phyloP scores from a whole-genome alignment of 53 echinoderm and acorn worm species.

The Hippasteria phrygiana region DNA sequence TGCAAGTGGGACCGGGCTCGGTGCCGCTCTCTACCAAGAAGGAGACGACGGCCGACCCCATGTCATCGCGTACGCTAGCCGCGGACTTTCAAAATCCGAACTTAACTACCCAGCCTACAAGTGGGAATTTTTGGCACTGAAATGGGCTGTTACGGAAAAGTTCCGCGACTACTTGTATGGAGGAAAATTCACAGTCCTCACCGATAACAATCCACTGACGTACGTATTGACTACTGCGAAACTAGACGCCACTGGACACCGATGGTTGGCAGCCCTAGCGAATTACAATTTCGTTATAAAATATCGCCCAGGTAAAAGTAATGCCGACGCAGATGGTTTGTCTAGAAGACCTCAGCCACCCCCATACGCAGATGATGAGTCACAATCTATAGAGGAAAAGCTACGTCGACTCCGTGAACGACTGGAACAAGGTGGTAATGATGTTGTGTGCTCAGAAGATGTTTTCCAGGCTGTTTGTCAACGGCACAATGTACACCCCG shows the following conservation, averaged over 20 bases:
- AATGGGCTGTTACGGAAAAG: conserved; percentile 79
- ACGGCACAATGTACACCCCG: neutral
- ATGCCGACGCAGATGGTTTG: conserved; percentile 70
- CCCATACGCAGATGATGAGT: conserved; percentile 29
- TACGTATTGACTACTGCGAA: conserved; percentile 74
- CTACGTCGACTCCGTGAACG: neutral
- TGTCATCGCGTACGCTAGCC: conserved; percentile 60
- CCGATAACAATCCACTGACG: conserved; percentile 72
- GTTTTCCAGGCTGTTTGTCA: conserved; percentile 2
- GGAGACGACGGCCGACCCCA: neutral
- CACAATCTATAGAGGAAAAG: neutral
- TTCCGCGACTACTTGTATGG: conserved; percentile 74
- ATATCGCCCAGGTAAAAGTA: conserved; percentile 65
- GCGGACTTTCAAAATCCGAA: conserved; percentile 65
- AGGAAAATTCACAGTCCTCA: conserved; percentile 63
- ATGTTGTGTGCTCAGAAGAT: neutral
- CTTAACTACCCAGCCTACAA: conserved; percentile 67
- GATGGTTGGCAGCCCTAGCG: conserved; percentile 72
- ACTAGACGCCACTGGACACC: conserved; percentile 69
- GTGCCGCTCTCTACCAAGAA: conserved; percentile 47
- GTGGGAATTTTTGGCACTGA: conserved; percentile 71
- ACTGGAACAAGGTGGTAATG: neutral
- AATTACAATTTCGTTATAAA: conserved; percentile 61
- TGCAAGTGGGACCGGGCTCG: conserved; percentile 66
- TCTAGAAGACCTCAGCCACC: conserved; percentile 37